Conservation (phyloP, 23 tunicate genomes). For the Phallusia fumigata region DNA sequence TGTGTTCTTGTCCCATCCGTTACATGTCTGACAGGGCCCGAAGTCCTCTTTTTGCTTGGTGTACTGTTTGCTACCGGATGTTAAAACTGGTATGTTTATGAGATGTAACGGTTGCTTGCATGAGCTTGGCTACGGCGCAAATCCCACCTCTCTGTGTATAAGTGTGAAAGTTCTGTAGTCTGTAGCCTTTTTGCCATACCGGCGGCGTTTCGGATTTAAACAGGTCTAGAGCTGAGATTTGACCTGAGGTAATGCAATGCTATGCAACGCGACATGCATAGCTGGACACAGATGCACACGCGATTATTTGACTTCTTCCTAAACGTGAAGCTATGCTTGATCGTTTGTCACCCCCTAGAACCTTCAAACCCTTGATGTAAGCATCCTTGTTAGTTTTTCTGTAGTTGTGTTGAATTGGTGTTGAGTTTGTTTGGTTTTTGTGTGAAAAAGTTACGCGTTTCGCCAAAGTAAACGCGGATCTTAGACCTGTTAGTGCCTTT, state of each 20-base stretch:
- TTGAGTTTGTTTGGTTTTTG: background rate
- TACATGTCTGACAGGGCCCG: background rate
- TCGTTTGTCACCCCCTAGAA: background rate
- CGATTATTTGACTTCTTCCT: background rate
- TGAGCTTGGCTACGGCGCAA: no score
- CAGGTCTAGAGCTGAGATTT: no score
- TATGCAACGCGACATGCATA: background rate
- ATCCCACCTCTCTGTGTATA: no score
- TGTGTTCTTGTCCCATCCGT: background rate
- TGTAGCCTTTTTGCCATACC: no score
- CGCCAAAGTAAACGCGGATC: no score
- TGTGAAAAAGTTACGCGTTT: background rate
- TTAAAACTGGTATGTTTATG: background rate
- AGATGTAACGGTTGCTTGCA: background rate
- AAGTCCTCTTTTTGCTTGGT: background rate
- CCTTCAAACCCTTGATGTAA: background rate
- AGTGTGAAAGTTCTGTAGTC: no score
- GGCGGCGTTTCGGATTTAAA: no score
- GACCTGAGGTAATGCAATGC: background rate
- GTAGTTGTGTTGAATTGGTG: constrained; percentile 10
- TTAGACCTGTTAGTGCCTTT: no score
- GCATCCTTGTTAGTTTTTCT: background rate
- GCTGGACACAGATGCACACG: background rate
- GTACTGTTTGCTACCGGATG: background rate
- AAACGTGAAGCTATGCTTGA: background rate